Evolutionary conservation across 2,797 vertebrate species (phyloP), one percentile per base, ranked within the genome.

Genomic region (Pangasius mekongensis): DNA sequence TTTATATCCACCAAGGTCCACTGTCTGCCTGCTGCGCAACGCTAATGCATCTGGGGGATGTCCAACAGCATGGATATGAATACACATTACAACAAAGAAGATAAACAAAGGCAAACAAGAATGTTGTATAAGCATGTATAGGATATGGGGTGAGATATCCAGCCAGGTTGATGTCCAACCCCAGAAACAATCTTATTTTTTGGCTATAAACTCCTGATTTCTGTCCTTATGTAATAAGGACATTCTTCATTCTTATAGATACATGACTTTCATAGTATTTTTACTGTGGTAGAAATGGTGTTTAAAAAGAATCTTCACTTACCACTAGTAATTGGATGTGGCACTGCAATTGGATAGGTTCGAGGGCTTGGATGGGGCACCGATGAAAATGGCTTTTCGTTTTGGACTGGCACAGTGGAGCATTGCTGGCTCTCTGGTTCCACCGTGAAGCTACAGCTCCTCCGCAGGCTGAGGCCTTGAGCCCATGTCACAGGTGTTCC

Each of bases 401-500:
- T 87, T 64, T 84, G 69, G 47, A 64, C 83, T 88, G 73, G 49
- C 80, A 87, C 60, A 47, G 22, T 39, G 30, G 30, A 52, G 14
- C 54, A 69, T 39, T 54, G 83, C 47, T 88, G 64, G 83, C 62
- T 24, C 49, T 49, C 74, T n/a, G 66, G 43, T 87, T 84, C 16
- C 56, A 47, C 36, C 22, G 24, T 73, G 67, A 67, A 88, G 66
- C 83, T 30, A 86, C 74, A 36, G 74, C 86, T 78, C 88, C 80
- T 87, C 82, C 27, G 24, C 49, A 87, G 88, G 71, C 83, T 36
- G 39, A 74, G 77, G 87, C 84, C 71, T 82, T 33, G 86, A 73
- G 83, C 39, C 74, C 64, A 81, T 83, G 67, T 73, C 90, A 89
- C 89, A 92, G 90, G 90, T 91, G 91, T 89, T 60, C 49, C 39